Evolutionary conservation across 1,140 invertebrate species (phyloP).

Genomic region (Aphis gossypii): DNA sequence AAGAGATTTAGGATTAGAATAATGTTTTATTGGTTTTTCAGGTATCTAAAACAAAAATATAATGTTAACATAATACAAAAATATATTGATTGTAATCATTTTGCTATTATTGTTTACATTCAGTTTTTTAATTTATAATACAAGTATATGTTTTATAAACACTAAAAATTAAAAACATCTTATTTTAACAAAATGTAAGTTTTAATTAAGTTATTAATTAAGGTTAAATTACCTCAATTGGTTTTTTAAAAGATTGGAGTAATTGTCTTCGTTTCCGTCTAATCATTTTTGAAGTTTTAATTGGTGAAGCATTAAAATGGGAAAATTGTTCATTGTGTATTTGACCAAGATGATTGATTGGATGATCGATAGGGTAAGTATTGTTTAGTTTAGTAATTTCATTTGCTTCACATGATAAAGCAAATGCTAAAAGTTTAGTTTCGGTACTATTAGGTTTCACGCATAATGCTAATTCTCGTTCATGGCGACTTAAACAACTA

Average conservation of each 20-base stretch:
- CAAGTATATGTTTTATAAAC: background rate
- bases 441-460: conserved; percentile 60
- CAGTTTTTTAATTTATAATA: background rate
- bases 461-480: conserved; percentile 58
- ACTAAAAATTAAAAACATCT: background rate
- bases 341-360: conserved; percentile 58
- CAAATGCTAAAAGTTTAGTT: conserved; percentile 60
- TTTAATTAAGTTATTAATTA: background rate
- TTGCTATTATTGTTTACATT: background rate
- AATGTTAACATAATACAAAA: conserved; percentile 1
- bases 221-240: conserved; percentile 48
- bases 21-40: conserved; percentile 45
- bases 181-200: background rate
- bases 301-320: conserved; percentile 34
- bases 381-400: background rate
- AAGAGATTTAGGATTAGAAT: conserved; percentile 42
- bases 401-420: conserved; percentile 51
- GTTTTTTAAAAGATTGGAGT: conserved; percentile 49
- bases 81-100: background rate
- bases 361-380: conserved; percentile 55
- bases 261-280: conserved; percentile 59
- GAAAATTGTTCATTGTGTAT: conserved; percentile 57
- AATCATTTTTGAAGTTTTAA: conserved; percentile 59
- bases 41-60: conserved; percentile 31
- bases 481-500: conserved; percentile 58